These are phyloP conservation scores for Psilopsiagon aymara DNA, from an alignment of 2,113 vertebrate genomes.

Conservation along the genomic window DNA sequence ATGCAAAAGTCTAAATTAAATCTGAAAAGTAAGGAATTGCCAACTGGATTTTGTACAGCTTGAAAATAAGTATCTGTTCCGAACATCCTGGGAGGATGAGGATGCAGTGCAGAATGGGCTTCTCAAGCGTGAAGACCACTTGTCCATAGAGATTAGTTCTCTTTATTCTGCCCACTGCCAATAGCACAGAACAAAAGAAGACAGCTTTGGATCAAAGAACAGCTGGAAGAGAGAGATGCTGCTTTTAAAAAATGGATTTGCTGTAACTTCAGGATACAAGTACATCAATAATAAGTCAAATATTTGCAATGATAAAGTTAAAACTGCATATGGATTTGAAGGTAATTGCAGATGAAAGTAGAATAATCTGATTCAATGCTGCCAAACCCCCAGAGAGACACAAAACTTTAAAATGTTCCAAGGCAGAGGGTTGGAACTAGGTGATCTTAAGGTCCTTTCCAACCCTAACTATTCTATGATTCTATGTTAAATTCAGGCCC, in stretches of 20 bases:
- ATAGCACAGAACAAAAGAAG: not conserved
- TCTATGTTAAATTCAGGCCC: not conserved
- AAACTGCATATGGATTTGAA: not conserved
- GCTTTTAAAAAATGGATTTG: not conserved
- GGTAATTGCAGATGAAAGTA: not conserved
- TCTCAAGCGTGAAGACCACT: not conserved
- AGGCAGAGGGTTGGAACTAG: too few relatives aligned
- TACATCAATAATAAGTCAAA: not conserved
- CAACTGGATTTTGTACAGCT: not conserved
- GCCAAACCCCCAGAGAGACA: not conserved
- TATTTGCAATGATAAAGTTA: not conserved
- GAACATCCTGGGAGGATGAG: not conserved
- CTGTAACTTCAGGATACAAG: not conserved
- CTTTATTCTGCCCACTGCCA: not conserved
- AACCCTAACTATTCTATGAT: too few relatives aligned
- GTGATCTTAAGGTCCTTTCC: too few relatives aligned
- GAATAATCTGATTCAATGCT: not conserved
- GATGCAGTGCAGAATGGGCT: not conserved
- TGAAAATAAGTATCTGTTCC: not conserved
- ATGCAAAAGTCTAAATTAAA: not conserved
- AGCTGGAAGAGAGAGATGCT: not conserved
- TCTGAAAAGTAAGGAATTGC: not conserved
- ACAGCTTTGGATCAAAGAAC: not conserved
- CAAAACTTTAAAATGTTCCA: not conserved
- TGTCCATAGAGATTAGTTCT: not conserved